These are phyloP conservation scores for Morpho helenor DNA, from an alignment of 2,888 invertebrate species.

Conservation along the genomic window DNA sequence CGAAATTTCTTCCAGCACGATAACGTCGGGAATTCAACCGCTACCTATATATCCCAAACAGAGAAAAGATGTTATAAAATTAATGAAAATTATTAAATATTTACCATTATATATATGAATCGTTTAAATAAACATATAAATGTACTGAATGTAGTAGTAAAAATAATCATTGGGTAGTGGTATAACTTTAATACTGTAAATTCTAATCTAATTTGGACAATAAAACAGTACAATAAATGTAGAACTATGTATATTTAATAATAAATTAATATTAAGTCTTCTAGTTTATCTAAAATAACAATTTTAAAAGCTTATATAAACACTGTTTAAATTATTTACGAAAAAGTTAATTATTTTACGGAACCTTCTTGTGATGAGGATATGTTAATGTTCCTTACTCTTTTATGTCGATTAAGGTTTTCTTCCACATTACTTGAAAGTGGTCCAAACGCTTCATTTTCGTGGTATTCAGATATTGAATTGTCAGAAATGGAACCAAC, in stretches of 20 bases:
- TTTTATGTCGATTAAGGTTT: conserved; percentile 56
- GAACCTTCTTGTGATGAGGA: not conserved
- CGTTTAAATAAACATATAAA: too few species aligned
- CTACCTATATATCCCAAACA: too few species aligned
- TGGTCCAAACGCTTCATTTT: conserved; percentile 56
- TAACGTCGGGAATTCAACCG: too few species aligned
- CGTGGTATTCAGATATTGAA: conserved; percentile 46
- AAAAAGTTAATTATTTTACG: too few species aligned
- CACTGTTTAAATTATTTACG: not conserved
- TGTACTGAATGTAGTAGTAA: too few species aligned
- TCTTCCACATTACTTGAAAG: conserved; percentile 50
- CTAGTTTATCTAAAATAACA: conserved; percentile 6
- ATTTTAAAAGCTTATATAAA: conserved; percentile 12
- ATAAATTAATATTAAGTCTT: conserved; percentile 10
- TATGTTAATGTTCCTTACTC: conserved; percentile 58
- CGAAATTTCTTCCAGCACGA: too few species aligned
- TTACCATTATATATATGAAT: too few species aligned
- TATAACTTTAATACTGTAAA: too few species aligned
- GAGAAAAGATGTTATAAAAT: too few species aligned
- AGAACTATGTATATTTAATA: conserved; percentile 5
- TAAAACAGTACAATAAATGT: not conserved
- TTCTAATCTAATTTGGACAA: too few species aligned
- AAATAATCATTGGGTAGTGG: too few species aligned
- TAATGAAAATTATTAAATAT: too few species aligned
- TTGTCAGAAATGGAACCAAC: conserved; percentile 34